Conservation (phyloP, 2,888 invertebrate species). For the Metellina segmentata region DNA sequence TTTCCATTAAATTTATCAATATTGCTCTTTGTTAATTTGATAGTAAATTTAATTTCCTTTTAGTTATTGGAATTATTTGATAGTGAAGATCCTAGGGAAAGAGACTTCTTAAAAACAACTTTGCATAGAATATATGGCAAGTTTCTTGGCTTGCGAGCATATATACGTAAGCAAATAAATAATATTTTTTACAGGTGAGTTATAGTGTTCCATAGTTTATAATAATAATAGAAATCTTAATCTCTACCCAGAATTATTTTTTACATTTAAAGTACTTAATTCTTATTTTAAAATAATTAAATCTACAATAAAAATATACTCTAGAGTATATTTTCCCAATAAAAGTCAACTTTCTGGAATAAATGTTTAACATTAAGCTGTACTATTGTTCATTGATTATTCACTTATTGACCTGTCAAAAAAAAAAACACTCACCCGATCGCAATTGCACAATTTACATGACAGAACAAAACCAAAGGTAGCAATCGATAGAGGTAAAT, state of each 20-base stretch:
- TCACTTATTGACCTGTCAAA: too few relatives aligned
- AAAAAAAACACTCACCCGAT: too few relatives aligned
- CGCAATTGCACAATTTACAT: too few relatives aligned
- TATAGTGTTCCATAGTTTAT: not conserved
- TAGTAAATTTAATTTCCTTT: constrained; percentile 13
- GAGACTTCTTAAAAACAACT: constrained; percentile 98
- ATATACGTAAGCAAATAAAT: constrained; percentile 98
- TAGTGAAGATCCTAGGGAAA: constrained; percentile 96
- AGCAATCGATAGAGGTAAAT: too few relatives aligned
- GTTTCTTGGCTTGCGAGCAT: constrained; percentile 96
- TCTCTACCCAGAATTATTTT: not conserved
- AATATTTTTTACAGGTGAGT: constrained; percentile 93
- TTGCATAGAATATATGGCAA: constrained; percentile 91
- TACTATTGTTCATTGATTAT: too few relatives aligned
- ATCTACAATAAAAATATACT: too few relatives aligned
- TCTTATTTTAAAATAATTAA: too few relatives aligned
- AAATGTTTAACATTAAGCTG: too few relatives aligned
- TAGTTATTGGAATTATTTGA: constrained; percentile 96
- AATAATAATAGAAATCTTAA: not conserved
- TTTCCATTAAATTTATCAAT: not conserved
- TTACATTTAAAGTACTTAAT: constrained; percentile 6
- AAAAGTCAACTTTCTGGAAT: too few relatives aligned
- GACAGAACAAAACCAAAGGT: too few relatives aligned
- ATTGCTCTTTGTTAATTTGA: not conserved
- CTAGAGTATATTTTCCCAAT: too few relatives aligned